Evolutionary conservation across 1,140 invertebrate genomes (phyloP), one percentile per base, ranked within the genome.

Genomic region (Papilio aristodemus): DNA sequence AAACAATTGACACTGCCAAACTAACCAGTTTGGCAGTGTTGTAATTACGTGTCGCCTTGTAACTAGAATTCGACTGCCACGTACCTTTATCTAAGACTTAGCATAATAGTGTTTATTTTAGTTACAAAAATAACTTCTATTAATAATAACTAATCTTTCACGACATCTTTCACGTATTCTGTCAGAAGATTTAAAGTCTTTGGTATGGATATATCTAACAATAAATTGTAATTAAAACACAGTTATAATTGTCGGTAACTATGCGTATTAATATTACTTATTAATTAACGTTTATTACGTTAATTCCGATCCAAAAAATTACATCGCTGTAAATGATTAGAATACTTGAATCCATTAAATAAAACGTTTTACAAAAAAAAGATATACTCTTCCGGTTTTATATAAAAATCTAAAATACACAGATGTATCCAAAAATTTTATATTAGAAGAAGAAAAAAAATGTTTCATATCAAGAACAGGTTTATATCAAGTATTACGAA

Each of bases 401-500:
- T 46, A 46, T 19, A 41, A 41, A n/a, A 19, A 46, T 46, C 19
- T 46, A 14, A 46, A 46, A 46, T 38, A 38, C 37, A 38, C 8
- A 38, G 9, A 46, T 10, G 22, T 13, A 25, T 22, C 46, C 19
- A 11, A 32, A 54, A 54, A 54, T 54, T 54, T 22, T 2, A 54
- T 54, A 13, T 54, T 54, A 54, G 46, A 22, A 22, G 17, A 46
- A 46, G 17, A 54, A 54, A 54, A 22, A 54, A 14, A 14, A 7
- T 32, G 2, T 54, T 50, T 50, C 19, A 54, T 22, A 9, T 25
- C 10, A 54, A 50, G 0, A 54, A 54, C 46, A 11, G 46, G 46
- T 54, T 54, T 54, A 19, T 54, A 13, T 54, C 46, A 54, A 54
- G 17, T 54, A 11, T 54, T 54, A 54, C 46, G 46, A 54, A 54